Base-by-base conservation (phyloP, 2,113 vertebrate species). In the Hypomesus transpacificus region DNA sequence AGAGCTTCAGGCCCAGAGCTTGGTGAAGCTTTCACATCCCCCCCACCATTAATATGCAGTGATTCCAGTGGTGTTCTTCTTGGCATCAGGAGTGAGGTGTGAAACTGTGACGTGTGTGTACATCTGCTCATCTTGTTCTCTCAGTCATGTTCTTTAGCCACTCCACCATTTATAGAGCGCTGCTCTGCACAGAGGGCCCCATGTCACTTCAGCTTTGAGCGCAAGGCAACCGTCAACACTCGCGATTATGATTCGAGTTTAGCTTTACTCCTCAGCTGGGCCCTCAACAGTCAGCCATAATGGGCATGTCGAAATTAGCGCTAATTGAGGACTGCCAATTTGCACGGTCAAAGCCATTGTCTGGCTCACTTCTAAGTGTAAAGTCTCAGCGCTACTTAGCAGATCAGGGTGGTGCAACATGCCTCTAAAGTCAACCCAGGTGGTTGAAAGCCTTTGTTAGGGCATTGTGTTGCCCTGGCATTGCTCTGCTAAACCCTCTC, bases 271-370 rank as follows among this genome's bases (percentile, higher is more conserved):
- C 82, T 87, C 82, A 87, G 75, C 80, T 63, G 60, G 84, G 80
- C 77, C 81, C 79, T 89, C 82, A 87, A 82, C 86, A 84, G 54
- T 82, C 63, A 56, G 76, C 79, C 75, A 81, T 89, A 88, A 90
- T 86, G 82, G 78, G 80, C 88, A 85, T 90, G 84, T 80, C 80
- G 75, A 89, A 89, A 91, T 90, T 84, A 90, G 83, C 75, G 82
- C 75, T 88, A 88, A 90, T 89, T 90, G 86, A 84, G 84, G 79
- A 80, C 69, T 69, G 79, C 65, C 82, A 73, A 87, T 90, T 90
- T 86, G 79, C 79, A 78, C 80, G 78, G 83, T 72, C 77, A 62
- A 66, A 75, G 68, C 73, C 82, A 75, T 84, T 83, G 84, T 86
- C 74, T 58, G 5, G 83, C 76, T 80, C 74, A 76, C 77, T 87